Conservation (phyloP, 2,888 invertebrate species). For the Cheilosia vulpina region DNA sequence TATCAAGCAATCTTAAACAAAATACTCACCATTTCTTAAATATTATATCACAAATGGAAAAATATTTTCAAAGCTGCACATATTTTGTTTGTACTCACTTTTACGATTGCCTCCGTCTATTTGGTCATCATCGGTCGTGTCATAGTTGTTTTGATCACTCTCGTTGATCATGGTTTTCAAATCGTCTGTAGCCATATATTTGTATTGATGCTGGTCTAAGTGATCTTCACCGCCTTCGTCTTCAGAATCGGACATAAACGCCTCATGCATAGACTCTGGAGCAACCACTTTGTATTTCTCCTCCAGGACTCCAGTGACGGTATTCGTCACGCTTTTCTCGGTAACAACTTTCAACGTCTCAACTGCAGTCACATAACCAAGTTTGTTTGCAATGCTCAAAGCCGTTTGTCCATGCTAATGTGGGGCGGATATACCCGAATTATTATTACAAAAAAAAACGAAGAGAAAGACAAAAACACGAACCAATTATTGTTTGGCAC, state of each 20-base stretch:
- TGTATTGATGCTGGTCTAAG: conserved; percentile 88
- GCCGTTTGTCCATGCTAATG: conserved; percentile 97
- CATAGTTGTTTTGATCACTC: conserved; percentile 89
- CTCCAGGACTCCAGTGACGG: conserved; percentile 85
- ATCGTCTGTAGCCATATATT: conserved; percentile 92
- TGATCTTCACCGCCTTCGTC: conserved; percentile 95
- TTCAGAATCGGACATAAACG: conserved; percentile 99
- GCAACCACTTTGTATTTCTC: conserved; percentile 99
- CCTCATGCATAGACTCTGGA: conserved; percentile 99
- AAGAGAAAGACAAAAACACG: conserved; percentile 1
- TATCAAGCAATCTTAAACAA: too few species aligned
- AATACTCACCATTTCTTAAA: too few species aligned
- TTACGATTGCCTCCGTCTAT: conserved; percentile 78
- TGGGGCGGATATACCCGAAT: conserved; percentile 6
- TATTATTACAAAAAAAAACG: conserved; percentile 20
- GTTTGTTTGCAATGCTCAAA: conserved; percentile 96
- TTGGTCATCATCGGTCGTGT: conserved; percentile 87
- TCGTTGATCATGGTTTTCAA: conserved; percentile 87
- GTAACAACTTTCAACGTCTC: conserved; percentile 97
- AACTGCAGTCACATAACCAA: conserved; percentile 99
- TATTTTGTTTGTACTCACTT: conserved; percentile 18
- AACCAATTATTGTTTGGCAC: conserved; percentile 15
- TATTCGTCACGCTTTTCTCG: conserved; percentile 89
- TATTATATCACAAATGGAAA: too few species aligned
- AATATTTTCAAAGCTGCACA: too few species aligned